These are phyloP conservation scores for Euthynnus affinis DNA, from an alignment of 2,797 vertebrate genomes.

Conservation along the genomic window DNA sequence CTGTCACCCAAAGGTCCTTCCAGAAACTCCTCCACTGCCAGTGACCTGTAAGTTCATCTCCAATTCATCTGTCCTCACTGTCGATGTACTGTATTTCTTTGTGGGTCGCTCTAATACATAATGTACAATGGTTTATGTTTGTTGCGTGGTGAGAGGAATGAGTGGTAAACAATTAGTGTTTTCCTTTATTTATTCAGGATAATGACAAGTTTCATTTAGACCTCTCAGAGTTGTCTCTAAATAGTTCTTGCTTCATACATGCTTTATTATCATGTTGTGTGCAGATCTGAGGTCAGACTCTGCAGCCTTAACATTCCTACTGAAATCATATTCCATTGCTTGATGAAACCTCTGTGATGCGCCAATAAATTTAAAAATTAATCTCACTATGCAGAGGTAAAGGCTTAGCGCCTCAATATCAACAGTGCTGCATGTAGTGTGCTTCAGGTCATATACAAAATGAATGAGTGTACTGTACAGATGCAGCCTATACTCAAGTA, in stretches of 20 bases:
- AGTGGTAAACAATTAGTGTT: background rate
- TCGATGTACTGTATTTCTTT: background rate
- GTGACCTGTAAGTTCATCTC: slow-evolving; percentile 90
- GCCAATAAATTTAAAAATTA: background rate
- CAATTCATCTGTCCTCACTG: background rate
- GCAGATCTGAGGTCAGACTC: background rate
- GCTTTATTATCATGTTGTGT: background rate
- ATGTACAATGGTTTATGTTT: background rate
- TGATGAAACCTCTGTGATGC: background rate
- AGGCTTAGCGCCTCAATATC: background rate
- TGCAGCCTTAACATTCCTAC: background rate
- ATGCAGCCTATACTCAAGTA: background rate
- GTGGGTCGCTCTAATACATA: background rate
- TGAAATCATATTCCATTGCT: background rate
- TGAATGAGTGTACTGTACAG: background rate
- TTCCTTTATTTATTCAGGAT: background rate
- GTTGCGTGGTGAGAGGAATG: background rate
- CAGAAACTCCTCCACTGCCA: slow-evolving; percentile 91
- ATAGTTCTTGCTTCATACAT: too few relatives aligned
- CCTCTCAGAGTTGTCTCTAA: background rate
- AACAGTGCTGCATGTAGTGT: background rate
- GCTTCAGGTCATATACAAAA: background rate
- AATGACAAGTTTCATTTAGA: background rate
- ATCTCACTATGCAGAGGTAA: background rate
- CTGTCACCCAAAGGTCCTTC: slow-evolving; percentile 92